Evolutionary conservation across 2,797 vertebrate genomes (phyloP).

Genomic region (Myotis planiceps): DNA sequence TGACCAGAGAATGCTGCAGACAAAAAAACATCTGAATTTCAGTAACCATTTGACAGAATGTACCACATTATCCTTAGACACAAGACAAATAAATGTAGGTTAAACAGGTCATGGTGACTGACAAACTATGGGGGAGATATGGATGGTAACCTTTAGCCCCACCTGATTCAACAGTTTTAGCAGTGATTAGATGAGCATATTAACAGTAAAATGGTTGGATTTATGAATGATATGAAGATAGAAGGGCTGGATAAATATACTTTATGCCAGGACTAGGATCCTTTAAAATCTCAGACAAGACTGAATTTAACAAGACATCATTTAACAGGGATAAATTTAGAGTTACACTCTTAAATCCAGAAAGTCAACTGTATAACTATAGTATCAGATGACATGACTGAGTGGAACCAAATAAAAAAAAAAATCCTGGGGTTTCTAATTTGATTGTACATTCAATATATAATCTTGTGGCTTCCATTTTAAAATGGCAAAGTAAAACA

Average conservation of each 20-base stretch:
- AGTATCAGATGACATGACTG: conserved; percentile 74
- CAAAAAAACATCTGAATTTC: neutral
- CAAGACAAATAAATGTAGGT: neutral
- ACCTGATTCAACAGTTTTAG: neutral
- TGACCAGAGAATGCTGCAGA: neutral
- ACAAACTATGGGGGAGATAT: neutral
- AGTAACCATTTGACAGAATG: conserved; percentile 9
- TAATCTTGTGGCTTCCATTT: conserved; percentile 77
- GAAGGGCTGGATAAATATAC: neutral
- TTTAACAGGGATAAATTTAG: conserved; percentile 71
- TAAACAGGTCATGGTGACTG: neutral
- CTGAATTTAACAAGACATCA: conserved; percentile 68
- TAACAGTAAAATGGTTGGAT: conserved; percentile 19
- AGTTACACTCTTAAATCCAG: conserved; percentile 66
- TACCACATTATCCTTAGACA: neutral
- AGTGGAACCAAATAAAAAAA: conserved; percentile 55
- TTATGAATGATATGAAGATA: conserved; percentile 59
- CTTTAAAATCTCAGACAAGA: conserved; percentile 53
- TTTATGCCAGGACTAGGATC: neutral
- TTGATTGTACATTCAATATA: conserved; percentile 69
- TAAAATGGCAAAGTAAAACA: conserved; percentile 67
- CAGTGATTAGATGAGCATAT: neutral
- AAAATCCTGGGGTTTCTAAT: conserved; percentile 60
- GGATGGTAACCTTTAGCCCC: neutral
- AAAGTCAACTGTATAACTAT: conserved; percentile 67